These are phyloP conservation scores for Muscicapa comitata DNA, from an alignment of 2,797 vertebrate species.

Conservation along the genomic window DNA sequence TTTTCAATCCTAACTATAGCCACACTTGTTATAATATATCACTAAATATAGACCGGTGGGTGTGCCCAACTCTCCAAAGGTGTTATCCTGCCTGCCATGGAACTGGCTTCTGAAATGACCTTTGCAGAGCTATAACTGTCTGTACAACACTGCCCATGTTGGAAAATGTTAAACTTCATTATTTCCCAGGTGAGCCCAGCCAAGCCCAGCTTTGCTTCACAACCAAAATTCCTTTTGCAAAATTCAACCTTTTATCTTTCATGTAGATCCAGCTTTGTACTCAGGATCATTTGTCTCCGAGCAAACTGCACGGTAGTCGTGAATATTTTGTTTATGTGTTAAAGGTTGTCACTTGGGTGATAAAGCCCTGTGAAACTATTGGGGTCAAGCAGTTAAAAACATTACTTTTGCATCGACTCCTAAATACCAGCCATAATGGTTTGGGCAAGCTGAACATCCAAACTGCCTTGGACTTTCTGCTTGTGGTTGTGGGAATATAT, in stretches of 20 bases:
- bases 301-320: neutral
- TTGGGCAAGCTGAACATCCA: conserved; percentile 16
- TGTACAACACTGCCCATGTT: neutral
- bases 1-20: conserved; percentile 50
- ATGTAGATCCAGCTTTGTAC: conserved; percentile 31
- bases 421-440: conserved; percentile 1
- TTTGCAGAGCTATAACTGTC: neutral
- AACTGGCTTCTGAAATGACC: conserved; percentile 30
- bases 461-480: conserved; percentile 31
- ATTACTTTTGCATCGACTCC: neutral
- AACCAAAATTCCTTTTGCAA: conserved; percentile 48
- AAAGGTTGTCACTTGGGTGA: conserved; percentile 49
- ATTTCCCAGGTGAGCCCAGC: conserved; percentile 53
- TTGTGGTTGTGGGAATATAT: conserved; percentile 45
- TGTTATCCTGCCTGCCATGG: conserved; percentile 12
- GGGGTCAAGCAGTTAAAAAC: conserved; percentile 28
- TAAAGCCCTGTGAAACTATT: conserved; percentile 33
- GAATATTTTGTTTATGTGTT: conserved; percentile 30
- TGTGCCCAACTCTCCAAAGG: conserved; percentile 12
- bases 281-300: conserved; percentile 3
- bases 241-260: conserved; percentile 39
- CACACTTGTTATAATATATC: conserved; percentile 6
- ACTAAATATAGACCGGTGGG: conserved; percentile 37
- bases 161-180: conserved; percentile 26
- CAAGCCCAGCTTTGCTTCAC: conserved; percentile 3